These are phyloP conservation scores for Anticlea derivata DNA, from an alignment of 2,888 invertebrate genomes.

Conservation along the genomic window DNA sequence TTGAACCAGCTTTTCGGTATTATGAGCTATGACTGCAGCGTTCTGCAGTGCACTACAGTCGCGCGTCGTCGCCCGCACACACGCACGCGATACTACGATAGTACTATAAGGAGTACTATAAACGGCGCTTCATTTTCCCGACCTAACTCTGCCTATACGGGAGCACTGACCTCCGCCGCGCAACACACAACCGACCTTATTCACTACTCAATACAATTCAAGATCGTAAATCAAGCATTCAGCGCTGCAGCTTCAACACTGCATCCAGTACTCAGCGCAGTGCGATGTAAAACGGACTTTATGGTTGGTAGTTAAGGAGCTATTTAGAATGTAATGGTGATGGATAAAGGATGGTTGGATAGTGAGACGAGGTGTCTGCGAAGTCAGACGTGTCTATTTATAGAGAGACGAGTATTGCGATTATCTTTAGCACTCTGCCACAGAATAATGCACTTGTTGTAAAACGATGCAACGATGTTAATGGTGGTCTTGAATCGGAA, in stretches of 20 bases:
- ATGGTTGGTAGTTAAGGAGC: conserved; percentile 37
- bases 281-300: conserved; percentile 41
- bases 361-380: conserved; percentile 64
- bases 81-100: conserved; percentile 63
- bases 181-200: conserved; percentile 47
- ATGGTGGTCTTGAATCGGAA: conserved; percentile 49
- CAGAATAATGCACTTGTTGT: conserved; percentile 20
- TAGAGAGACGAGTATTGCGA: conserved; percentile 63
- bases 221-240: conserved; percentile 26
- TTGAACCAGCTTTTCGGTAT: conserved; percentile 9
- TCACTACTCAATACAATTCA: conserved; percentile 30
- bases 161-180: conserved; percentile 35
- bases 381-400: conserved; percentile 76
- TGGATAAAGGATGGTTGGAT: conserved; percentile 43
- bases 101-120: conserved; percentile 77
- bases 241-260: conserved; percentile 32
- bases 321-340: conserved; percentile 33
- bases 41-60: conserved; percentile 50
- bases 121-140: conserved; percentile 74
- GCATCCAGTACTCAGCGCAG: conserved; percentile 15
- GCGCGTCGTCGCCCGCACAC: conserved; percentile 46
- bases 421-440: conserved; percentile 55
- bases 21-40: conserved; percentile 38
- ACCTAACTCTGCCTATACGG: conserved; percentile 65
- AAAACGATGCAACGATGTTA: conserved; percentile 44